A percentile compares a stretch with the other conserved stretches of the same genome.
Evolutionary conservation across 1,140 invertebrate genomes (phyloP).

Genomic region (Pomacea maculata): DNA sequence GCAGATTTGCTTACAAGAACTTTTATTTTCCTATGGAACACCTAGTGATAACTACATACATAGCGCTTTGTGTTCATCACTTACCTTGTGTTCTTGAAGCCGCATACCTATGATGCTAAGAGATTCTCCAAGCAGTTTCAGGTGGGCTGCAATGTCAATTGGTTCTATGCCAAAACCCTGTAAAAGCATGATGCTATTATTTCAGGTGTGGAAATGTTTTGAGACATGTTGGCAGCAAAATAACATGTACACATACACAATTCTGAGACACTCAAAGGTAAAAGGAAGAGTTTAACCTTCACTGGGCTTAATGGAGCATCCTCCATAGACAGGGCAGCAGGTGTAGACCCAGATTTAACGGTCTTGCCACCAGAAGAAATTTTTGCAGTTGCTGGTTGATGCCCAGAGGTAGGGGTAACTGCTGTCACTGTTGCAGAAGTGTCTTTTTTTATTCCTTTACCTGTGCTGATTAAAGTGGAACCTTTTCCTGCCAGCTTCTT

Average conservation of each 20-base stretch:
- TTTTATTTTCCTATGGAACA: neutral
- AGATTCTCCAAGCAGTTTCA: conserved; percentile 92
- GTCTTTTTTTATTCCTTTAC: conserved; percentile 52
- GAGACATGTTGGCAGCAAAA: neutral
- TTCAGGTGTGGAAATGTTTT: neutral
- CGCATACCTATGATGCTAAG: conserved; percentile 91
- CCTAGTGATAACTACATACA: neutral
- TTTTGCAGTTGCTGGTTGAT: conserved; percentile 43
- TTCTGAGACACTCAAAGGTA: conserved; percentile 4
- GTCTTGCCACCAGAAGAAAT: conserved; percentile 60
- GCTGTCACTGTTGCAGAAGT: conserved; percentile 19
- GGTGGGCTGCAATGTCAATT: conserved; percentile 90
- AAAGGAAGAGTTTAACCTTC: conserved; percentile 35
- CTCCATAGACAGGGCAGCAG: conserved; percentile 19
- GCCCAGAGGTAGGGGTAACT: conserved; percentile 11
- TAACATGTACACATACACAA: neutral
- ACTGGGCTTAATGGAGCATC: conserved; percentile 29
- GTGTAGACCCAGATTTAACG: conserved; percentile 55
- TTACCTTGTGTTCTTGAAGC: conserved; percentile 89
- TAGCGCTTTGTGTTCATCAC: neutral
- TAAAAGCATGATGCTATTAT: conserved; percentile 29
- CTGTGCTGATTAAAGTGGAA: conserved; percentile 64
- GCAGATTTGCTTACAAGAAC: neutral
- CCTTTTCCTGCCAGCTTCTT: conserved; percentile 74
- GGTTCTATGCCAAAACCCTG: conserved; percentile 82